Evolutionary conservation across 2,888 invertebrate species (phyloP), one percentile per base, ranked within the genome.

Genomic region (Elmis aenea): DNA sequence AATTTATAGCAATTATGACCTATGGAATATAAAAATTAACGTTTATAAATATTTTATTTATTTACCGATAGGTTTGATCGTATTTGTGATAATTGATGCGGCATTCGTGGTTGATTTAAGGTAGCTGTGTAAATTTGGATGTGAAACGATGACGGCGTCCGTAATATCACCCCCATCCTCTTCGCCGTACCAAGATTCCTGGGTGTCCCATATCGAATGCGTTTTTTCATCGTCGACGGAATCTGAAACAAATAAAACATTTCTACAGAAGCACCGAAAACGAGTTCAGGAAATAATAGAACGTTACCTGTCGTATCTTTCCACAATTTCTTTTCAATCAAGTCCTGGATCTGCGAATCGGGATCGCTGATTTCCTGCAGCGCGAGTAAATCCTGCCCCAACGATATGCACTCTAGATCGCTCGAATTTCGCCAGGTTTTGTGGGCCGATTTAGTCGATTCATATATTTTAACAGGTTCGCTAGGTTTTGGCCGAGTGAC

Each of bases 401-500:
- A 62, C 34, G 77, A 76, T 50, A 78, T 75, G 51, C 76, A 77
- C 36, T 75, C 74, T 37, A 78, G 66, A 54, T 79, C 78, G 56
- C 74, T 68, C 20, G 76, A 75, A 1, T 76, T 74, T 36, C 75
- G 72, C 77, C 78, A 79, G 3, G 76, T 77, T 56, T 74, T 75
- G 20, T 45, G 48, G 3, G 54, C 33, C 13, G 58, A 54, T 48
- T 62, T 64, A 6, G 5, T 18, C 5, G 65, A 58, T 41, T 63
- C 63, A 33, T 72, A 70, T 4, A 75, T 70, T 50, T 76, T 75
- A 4, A 73, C 66, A 0, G 68, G 61, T 30, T 68, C 68, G 2
- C 54, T 57, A 13, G 52, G 54, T 12, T 45, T 57, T 24, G 33
- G 29, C 2, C 55, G 18, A 18, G 8, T 6, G 5, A 8, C 5